These are phyloP conservation scores for Venusia cambrica DNA, from an alignment of 2,888 invertebrate genomes.

Conservation along the genomic window DNA sequence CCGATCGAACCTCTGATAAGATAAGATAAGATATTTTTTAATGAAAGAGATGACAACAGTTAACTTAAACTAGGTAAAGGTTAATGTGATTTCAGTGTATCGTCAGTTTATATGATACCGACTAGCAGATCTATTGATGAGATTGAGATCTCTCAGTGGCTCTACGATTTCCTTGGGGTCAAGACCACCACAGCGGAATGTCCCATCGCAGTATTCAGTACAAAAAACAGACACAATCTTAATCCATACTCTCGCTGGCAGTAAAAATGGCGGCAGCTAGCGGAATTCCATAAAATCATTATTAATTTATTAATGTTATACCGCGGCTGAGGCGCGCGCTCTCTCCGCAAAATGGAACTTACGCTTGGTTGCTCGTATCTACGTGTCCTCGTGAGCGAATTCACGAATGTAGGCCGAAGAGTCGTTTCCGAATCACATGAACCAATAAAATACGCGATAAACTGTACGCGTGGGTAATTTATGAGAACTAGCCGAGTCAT, in stretches of 20 bases:
- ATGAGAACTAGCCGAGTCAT: too few relatives aligned
- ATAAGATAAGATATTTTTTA: conserved; percentile 25
- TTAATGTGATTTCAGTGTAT: too few relatives aligned
- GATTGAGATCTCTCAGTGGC: too few relatives aligned
- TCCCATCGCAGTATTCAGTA: too few relatives aligned
- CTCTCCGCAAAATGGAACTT: conserved; percentile 69
- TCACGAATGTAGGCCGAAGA: conserved; percentile 13
- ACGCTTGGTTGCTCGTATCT: conserved; percentile 59
- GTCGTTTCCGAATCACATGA: conserved; percentile 2
- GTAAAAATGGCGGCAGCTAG: conserved; percentile 55
- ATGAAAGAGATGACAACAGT: too few relatives aligned
- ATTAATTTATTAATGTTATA: conserved; percentile 80
- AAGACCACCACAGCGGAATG: too few relatives aligned
- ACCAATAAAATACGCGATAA: background rate
- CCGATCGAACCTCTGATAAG: too few relatives aligned
- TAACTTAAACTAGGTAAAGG: too few relatives aligned
- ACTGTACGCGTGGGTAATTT: background rate
- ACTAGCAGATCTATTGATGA: too few relatives aligned
- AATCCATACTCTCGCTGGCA: conserved; percentile 47
- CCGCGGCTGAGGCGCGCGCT: conserved; percentile 56
- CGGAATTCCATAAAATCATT: conserved; percentile 77
- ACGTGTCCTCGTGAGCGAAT: conserved; percentile 45
- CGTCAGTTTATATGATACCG: too few relatives aligned
- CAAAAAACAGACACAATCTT: conserved; percentile 35
- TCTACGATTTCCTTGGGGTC: too few relatives aligned